Percentiles rank a stretch among this genome's conserved stretches.
Conservation (phyloP, 2,888 invertebrate genomes). For the Eutolmus rufibarbis region DNA sequence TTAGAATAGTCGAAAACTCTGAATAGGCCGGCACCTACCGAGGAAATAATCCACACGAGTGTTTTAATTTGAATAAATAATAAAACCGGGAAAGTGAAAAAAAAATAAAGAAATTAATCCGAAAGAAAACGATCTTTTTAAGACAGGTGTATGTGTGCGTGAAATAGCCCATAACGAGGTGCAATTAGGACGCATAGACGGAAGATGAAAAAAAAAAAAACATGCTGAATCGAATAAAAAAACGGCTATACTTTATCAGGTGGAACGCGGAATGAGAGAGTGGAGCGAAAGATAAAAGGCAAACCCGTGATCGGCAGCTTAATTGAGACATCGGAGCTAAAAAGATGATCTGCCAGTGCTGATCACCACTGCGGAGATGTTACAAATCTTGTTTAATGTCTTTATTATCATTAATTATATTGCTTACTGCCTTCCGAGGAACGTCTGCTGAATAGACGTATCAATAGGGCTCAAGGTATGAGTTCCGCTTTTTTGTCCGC, state of each 20-base stretch:
- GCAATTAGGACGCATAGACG: background rate
- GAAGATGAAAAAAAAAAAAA: background rate
- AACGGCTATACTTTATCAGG: background rate
- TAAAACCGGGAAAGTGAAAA: background rate
- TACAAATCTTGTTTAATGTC: constrained; percentile 35
- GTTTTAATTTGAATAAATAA: background rate
- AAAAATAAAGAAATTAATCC: background rate
- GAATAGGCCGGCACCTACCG: background rate
- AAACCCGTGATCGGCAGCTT: background rate
- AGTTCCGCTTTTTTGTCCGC: background rate
- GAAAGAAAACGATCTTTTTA: background rate
- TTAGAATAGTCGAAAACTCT: background rate
- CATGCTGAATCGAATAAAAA: background rate
- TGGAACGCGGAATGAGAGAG: background rate
- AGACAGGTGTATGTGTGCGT: background rate
- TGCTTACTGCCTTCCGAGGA: constrained; percentile 5
- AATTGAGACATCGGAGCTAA: constrained; percentile 10
- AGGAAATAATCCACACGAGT: background rate
- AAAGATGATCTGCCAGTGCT: constrained; percentile 14
- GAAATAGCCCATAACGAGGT: background rate
- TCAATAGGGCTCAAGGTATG: background rate
- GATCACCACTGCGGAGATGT: constrained; percentile 15
- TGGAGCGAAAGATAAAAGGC: background rate
- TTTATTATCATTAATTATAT: constrained; percentile 38
- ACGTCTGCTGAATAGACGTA: background rate